A percentile compares a stretch with the other conserved stretches of the same genome.
Evolutionary conservation across 2,113 vertebrate genomes (phyloP).

Genomic region (Tiliqua scincoides): DNA sequence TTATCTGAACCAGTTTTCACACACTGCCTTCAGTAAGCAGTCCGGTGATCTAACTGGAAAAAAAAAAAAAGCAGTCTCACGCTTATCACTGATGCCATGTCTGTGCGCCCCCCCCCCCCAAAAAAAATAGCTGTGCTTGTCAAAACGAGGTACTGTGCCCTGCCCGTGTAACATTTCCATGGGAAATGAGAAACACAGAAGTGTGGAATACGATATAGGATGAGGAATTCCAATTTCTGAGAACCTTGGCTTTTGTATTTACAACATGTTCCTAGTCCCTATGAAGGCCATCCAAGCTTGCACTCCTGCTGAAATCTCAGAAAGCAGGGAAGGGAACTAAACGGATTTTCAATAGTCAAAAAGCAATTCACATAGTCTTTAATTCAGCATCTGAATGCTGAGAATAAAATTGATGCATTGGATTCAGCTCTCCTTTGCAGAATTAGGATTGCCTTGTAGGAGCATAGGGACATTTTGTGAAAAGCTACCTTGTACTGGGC

Average conservation of each 20-base stretch:
- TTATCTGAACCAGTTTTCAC: not conserved
- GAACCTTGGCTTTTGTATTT: not conserved
- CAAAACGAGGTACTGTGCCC: not conserved
- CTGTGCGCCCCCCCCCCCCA: no score
- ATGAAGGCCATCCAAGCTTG: not conserved
- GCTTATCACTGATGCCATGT: not conserved
- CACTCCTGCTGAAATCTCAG: no score
- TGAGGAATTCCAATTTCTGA: not conserved
- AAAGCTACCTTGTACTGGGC: no score
- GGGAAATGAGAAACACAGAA: not conserved
- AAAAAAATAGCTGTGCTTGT: not conserved
- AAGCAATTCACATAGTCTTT: no score
- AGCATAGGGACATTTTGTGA: no score
- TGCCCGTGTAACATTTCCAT: not conserved
- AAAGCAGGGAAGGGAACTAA: no score
- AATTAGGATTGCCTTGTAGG: not conserved
- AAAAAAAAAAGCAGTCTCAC: not conserved
- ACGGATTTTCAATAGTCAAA: no score
- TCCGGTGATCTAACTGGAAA: not conserved
- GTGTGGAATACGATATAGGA: not conserved
- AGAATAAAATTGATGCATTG: no score
- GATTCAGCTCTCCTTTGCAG: not conserved
- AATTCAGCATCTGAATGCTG: no score
- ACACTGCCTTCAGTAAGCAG: not conserved
- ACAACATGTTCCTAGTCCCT: not conserved